Evolutionary conservation across 2,113 vertebrate species (phyloP), one percentile per base, ranked within the genome.

Genomic region (Bufo bufo): DNA sequence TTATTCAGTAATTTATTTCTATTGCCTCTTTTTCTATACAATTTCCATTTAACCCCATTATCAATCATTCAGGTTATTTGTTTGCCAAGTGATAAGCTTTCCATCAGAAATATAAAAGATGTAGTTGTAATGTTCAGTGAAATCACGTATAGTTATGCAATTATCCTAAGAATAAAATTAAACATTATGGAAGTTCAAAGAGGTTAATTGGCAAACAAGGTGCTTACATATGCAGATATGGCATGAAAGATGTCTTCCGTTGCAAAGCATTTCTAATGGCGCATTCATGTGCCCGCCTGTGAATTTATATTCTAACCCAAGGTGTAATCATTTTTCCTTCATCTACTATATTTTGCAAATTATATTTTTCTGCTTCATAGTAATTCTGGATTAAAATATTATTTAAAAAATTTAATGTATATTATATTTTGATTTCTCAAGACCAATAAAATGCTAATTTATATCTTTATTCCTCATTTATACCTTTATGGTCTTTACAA

Each of bases 221-320:
- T 56, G 61, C 84, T 75, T 85, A 85, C 54, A 59, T 85, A 85
- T 77, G 84, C 19, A 61, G 84, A 85, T 85, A 77, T 61, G 56
- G 45, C 75, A 19, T 59, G 20, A 85, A 47, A 45, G 19, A 85
- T 81, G 54, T 81, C 33, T 45, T 81, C 14, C 9, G 33, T 45
- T 61, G 10, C 14, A 81, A 61, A 16, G 56, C 72, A 10, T 49
- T 50, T 20, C 72, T 75, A 75, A 75, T 50, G 50, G 72, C 43
- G 17, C 47, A 20, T 23, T 72, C 43, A 17, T 45, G 13, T 72
- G 13, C 69, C 69, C 17, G 45, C 19, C 7, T 49, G 72, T 3
- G 3, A 75, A 19, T 75, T 75, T 75, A 75, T 74, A 17, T 16
- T 75, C 19, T 43, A 19, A 75, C 45, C 72, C 72, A 75, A 45